These are phyloP conservation scores for Bombus breviceps DNA, from an alignment of 1,140 invertebrate species.

Conservation along the genomic window DNA sequence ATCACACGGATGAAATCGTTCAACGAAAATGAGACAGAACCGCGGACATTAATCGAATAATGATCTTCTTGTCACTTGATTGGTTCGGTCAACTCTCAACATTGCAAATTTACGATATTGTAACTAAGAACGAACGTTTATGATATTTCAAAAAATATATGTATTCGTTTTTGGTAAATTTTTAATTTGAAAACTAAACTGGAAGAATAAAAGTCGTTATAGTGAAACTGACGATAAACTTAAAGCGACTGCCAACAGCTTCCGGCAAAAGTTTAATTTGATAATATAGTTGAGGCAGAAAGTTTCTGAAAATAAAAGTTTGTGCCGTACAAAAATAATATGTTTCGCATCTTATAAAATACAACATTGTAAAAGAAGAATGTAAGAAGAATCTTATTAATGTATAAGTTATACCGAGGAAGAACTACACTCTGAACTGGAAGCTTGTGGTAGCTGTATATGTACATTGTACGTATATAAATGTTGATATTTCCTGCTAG, in stretches of 20 bases:
- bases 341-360: neutral
- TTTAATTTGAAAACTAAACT: neutral
- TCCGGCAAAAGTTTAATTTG: neutral
- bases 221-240: neutral
- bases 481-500: neutral
- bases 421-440: neutral
- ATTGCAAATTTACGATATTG: neutral
- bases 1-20: neutral
- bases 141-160: fast-evolving
- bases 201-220: neutral
- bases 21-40: neutral
- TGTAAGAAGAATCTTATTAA: constrained; percentile 1
- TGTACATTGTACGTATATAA: neutral
- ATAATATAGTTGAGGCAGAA: neutral
- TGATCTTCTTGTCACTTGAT: neutral
- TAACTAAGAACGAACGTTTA: no score
- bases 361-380: neutral
- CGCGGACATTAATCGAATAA: neutral
- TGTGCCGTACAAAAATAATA: neutral
- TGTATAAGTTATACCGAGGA: neutral
- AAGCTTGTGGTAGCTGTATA: no score
- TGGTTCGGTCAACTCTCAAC: neutral
- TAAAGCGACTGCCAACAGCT: neutral
- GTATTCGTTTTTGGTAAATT: neutral
- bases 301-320: neutral